Base-by-base conservation (phyloP, 1,140 invertebrate genomes). In the Leptopilina clavipes region DNA sequence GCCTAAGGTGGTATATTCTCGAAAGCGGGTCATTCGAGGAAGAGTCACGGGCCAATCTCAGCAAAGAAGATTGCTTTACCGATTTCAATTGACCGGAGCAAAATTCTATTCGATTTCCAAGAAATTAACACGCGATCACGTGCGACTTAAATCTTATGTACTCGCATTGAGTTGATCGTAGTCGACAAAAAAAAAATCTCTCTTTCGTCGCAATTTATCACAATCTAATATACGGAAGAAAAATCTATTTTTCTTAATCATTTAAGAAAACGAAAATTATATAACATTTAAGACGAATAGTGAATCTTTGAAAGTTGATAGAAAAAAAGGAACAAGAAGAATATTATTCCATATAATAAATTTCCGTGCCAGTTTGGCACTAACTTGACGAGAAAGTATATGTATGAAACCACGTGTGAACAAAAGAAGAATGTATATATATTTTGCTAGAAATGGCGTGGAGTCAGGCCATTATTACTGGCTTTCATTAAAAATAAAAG, bases 21-120 rank as follows among this genome's bases (percentile, higher is more conserved):
- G 77, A 81, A 81, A 81, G 80, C 80, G 70, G 80, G 80, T 81
- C 80, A 81, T 72, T 73, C 31, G 43, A 70, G 48, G 48, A 52
- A 52, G 48, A 76, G 74, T 31, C 65, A 43, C 19, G 78, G 71
- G 45, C 75, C 75, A 59, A 74, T 70, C 22, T 75, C 70, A 9
- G 9, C 52, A 40, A n/a, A 40, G 59, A 71, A 75, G 74, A 75
- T 75, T 40, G 44, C 78, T 70, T 76, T 76, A 48, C 45, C 70
- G 43, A 79, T 73, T 75, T 71, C 45, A 74, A 72, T 74, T 56
- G 17, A 65, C 59, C 59, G 22, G 59, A n/a, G 59, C 59, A 72
- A 40, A 43, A 22, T 52, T 40, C 40, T 22, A 76, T 65, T 18
- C 25, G 72, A 75, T 76, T 48, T 43, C 45, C 25, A 43, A 70